Evolutionary conservation across 2,797 vertebrate genomes (phyloP).

Genomic region (Malacoraja senta): DNA sequence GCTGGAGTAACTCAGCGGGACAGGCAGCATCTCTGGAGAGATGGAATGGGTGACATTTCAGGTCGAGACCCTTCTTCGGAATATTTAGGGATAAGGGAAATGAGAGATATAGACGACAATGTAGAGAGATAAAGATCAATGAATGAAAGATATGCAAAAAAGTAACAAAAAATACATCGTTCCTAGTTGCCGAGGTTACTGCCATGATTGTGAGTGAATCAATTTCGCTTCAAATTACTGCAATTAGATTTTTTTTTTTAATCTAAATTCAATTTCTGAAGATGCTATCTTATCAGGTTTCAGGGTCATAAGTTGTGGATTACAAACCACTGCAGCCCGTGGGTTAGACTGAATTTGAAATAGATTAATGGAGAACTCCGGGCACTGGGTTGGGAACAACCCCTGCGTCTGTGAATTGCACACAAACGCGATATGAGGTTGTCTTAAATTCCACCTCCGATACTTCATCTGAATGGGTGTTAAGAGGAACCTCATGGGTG

Average conservation of each 20-base stretch:
- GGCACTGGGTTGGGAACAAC: not conserved
- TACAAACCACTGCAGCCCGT: too few relatives aligned
- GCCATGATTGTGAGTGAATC: not conserved
- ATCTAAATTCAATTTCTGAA: not conserved
- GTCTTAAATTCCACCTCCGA: not conserved
- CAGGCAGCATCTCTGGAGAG: too few relatives aligned
- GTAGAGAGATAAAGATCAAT: too few relatives aligned
- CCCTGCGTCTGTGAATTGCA: not conserved
- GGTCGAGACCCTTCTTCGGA: too few relatives aligned
- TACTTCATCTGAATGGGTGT: not conserved
- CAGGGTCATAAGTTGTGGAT: too few relatives aligned
- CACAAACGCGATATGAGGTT: not conserved
- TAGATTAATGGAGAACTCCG: not conserved
- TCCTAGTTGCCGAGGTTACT: too few relatives aligned
- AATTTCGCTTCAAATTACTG: not conserved
- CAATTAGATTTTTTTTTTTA: not conserved
- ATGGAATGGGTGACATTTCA: too few relatives aligned
- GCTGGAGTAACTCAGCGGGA: too few relatives aligned
- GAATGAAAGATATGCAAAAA: too few relatives aligned
- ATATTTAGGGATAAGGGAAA: too few relatives aligned
- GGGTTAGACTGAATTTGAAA: not conserved
- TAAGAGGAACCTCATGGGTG: not conserved
- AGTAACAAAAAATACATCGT: too few relatives aligned
- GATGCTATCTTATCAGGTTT: not conserved
- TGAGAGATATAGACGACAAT: too few relatives aligned